These are phyloP conservation scores for Rapana venosa DNA, from an alignment of 2,888 invertebrate genomes.

Conservation along the genomic window DNA sequence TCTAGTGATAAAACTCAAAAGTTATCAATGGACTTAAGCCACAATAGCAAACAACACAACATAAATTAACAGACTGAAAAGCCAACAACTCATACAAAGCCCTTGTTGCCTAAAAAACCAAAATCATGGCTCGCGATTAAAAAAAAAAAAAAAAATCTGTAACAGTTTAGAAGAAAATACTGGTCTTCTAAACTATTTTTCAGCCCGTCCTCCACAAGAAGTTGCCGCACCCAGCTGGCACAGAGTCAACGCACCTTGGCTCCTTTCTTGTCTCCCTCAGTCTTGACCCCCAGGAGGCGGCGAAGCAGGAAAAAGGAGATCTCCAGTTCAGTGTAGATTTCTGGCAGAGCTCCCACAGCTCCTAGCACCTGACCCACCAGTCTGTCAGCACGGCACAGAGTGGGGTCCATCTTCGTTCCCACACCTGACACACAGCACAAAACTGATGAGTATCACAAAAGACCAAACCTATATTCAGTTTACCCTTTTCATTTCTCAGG, in stretches of 20 bases:
- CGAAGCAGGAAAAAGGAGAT: constrained; percentile 98
- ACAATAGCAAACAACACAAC: too few relatives aligned
- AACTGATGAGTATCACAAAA: too few relatives aligned
- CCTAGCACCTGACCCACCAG: constrained; percentile 98
- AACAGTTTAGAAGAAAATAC: too few relatives aligned
- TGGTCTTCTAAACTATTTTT: too few relatives aligned
- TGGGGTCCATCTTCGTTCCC: constrained; percentile 99
- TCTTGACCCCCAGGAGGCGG: constrained; percentile 96
- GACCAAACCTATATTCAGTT: constrained; percentile 80
- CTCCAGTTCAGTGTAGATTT: constrained; percentile 98
- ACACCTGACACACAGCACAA: constrained; percentile 83
- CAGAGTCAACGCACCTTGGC: constrained; percentile 85
- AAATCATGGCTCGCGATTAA: too few relatives aligned
- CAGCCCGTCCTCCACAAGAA: not conserved
- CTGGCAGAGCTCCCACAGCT: constrained; percentile 96
- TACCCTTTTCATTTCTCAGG: too few relatives aligned
- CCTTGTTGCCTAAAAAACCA: too few relatives aligned
- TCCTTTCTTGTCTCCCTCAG: constrained; percentile 99
- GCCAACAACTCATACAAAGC: too few relatives aligned
- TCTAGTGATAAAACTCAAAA: too few relatives aligned
- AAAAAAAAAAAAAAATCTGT: too few relatives aligned
- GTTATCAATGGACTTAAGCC: too few relatives aligned
- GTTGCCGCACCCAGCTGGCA: not conserved
- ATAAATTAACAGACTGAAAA: too few relatives aligned
- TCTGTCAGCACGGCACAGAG: constrained; percentile 97